Percentiles rank a stretch among this genome's conserved stretches.
phyloP scores from a whole-genome alignment of 1,140 invertebrate species.

The Drosophila erecta region DNA sequence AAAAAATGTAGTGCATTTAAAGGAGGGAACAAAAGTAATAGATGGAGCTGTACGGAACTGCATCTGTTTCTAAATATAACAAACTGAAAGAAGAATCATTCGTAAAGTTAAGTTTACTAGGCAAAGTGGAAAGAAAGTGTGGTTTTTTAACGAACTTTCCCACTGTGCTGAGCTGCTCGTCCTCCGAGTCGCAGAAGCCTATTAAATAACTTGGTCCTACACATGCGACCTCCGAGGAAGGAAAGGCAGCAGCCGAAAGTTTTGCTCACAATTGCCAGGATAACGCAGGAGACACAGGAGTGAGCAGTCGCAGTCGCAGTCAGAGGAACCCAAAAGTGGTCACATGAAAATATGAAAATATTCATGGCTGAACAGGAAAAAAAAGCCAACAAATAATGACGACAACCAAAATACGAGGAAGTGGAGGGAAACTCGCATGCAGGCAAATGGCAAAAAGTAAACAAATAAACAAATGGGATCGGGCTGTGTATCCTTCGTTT shows the following conservation, averaged over 20 bases:
- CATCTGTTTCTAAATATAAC: not conserved
- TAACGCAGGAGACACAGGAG: constrained; percentile 37
- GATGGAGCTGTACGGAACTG: too few relatives aligned
- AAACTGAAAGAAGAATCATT: not conserved
- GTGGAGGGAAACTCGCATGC: constrained; percentile 29
- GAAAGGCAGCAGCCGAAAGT: constrained; percentile 51
- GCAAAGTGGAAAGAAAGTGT: not conserved
- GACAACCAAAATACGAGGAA: constrained; percentile 32
- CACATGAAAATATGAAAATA: constrained; percentile 76
- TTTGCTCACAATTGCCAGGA: constrained; percentile 72
- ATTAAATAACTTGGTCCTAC: constrained; percentile 79
- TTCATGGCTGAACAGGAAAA: constrained; percentile 52
- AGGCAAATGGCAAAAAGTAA: constrained; percentile 77
- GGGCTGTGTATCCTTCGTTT: constrained; percentile 6
- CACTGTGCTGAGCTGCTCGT: constrained; percentile 37
- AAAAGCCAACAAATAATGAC: constrained; percentile 42
- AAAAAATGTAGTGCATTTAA: too few relatives aligned
- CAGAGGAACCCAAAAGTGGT: constrained; percentile 28
- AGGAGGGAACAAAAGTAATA: too few relatives aligned
- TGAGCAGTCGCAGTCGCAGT: constrained; percentile 43
- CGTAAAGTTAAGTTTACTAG: too few relatives aligned
- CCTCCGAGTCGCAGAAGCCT: constrained; percentile 70
- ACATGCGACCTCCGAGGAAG: constrained; percentile 54
- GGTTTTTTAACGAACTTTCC: not conserved
- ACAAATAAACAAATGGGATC: constrained; percentile 66